A percentile compares a stretch with the other conserved stretches of the same genome.
Evolutionary conservation across 2,888 invertebrate species (phyloP).

Genomic region (Lasioglossum leucozonium): DNA sequence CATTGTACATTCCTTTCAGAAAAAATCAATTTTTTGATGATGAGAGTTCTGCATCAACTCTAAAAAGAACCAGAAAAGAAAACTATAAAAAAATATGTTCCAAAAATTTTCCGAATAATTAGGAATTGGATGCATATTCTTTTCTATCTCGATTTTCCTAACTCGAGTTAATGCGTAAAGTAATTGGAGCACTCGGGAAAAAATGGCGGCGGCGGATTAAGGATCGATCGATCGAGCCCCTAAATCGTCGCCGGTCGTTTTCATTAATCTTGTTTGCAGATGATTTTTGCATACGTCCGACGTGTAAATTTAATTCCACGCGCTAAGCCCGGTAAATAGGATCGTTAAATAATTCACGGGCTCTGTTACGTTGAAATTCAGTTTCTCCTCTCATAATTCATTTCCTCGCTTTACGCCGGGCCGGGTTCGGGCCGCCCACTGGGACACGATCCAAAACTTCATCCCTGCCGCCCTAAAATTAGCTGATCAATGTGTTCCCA

Average conservation of each 20-base stretch:
- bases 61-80: too few species aligned
- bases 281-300: conserved; percentile 28
- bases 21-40: too few species aligned
- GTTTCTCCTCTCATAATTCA: conserved; percentile 43
- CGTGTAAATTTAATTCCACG: conserved; percentile 42
- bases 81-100: too few species aligned
- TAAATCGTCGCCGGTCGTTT: conserved; percentile 21
- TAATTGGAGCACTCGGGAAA: neutral
- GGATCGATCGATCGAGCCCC: conserved; percentile 7
- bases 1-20: neutral
- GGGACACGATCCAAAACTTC: conserved; percentile 29
- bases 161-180: neutral
- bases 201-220: neutral
- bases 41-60: too few species aligned
- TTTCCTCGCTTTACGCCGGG: conserved; percentile 32
- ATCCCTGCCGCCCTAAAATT: conserved; percentile 11
- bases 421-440: neutral
- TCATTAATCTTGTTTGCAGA: conserved; percentile 42
- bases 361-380: conserved; percentile 46
- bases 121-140: too few species aligned
- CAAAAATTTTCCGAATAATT: neutral
- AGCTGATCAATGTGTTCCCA: conserved; percentile 19
- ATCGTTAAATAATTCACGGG: conserved; percentile 55
- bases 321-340: conserved; percentile 31
- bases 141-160: neutral